phyloP scores from a whole-genome alignment of 2,888 invertebrate genomes.

The Ormyrus nitidulus region DNA sequence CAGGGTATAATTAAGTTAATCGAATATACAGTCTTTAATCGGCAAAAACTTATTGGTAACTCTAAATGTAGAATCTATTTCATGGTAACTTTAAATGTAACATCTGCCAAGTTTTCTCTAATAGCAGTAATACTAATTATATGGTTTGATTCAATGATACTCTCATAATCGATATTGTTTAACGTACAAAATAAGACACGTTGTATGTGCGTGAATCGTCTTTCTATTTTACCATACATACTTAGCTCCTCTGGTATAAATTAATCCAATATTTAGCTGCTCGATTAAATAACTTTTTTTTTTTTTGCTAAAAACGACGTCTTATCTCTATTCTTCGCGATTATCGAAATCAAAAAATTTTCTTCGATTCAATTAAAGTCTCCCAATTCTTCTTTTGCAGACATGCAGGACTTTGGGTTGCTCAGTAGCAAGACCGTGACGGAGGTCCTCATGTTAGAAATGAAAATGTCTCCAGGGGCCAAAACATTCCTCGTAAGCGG shows the following conservation, averaged over 20 bases:
- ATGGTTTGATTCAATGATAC: constrained; percentile 2
- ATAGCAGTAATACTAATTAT: background rate
- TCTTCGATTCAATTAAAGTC: no score
- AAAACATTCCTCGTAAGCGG: constrained; percentile 93
- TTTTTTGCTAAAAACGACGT: no score
- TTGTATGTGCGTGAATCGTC: no score
- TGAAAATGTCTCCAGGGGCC: constrained; percentile 93
- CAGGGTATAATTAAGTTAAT: constrained; percentile 5
- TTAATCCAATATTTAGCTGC: no score
- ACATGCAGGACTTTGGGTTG: constrained; percentile 92
- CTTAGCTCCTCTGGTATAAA: no score
- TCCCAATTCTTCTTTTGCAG: constrained; percentile 74
- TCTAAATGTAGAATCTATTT: constrained; percentile 13
- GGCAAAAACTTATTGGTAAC: constrained; percentile 11
- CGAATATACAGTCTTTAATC: constrained; percentile 25
- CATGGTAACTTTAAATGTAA: constrained; percentile 14
- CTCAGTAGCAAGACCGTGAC: constrained; percentile 91
- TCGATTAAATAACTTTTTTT: no score
- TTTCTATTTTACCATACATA: no score
- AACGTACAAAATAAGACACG: no score
- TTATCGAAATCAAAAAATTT: no score
- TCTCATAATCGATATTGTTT: background rate
- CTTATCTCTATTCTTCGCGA: no score
- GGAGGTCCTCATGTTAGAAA: constrained; percentile 93
- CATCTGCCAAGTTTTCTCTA: constrained; percentile 11